Evolutionary conservation across 2,113 vertebrate genomes (phyloP), one percentile per base, ranked within the genome.

Genomic region (Pipra filicauda): DNA sequence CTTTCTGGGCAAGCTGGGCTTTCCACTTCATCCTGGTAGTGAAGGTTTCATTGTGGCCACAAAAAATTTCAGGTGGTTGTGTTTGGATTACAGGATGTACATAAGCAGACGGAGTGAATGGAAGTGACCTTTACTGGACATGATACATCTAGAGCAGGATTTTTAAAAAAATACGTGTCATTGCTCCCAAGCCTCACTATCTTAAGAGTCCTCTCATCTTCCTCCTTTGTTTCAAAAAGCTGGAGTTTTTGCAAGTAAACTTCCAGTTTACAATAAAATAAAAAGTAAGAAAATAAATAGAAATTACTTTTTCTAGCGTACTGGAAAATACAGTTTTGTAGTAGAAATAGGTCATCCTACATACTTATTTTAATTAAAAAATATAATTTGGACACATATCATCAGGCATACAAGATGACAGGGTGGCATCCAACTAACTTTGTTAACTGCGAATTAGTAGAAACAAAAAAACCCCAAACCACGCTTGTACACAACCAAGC

Each of bases 91-190:
- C 13, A 49, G 66, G 31, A 62, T 15, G 17, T 58, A 62, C 8
- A 33, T 1, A 2, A 80, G 58, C 49, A 73, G 31, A 52, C 8
- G 22, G 15, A 66, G 26, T 27, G 81, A 70, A 23, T 18, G 19
- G 7, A 95, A 86, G 51, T 16, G 8, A 70, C 19, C 12, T 61
- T 51, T 64, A 74, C 27, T 52, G 30, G 17, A 59, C 58, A 70
- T 24, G 3, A 61, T 55, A 70, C 9, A 71, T n/a, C 19, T 39
- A 43, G 4, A 41, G 18, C 18, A 72, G 33, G 14, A 46, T 9
- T 19, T 1, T 2, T 19, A 15, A 41, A 39, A 54, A 7, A 37
- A 20, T 1, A 28, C 0, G 2, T 9, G 3, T 30, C 46, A 62
- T 4, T 85, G 52, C 52, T 37, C 5, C 46, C 22, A 66, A 91